phyloP scores from a whole-genome alignment of 2,113 vertebrate species.

The Naja naja region DNA sequence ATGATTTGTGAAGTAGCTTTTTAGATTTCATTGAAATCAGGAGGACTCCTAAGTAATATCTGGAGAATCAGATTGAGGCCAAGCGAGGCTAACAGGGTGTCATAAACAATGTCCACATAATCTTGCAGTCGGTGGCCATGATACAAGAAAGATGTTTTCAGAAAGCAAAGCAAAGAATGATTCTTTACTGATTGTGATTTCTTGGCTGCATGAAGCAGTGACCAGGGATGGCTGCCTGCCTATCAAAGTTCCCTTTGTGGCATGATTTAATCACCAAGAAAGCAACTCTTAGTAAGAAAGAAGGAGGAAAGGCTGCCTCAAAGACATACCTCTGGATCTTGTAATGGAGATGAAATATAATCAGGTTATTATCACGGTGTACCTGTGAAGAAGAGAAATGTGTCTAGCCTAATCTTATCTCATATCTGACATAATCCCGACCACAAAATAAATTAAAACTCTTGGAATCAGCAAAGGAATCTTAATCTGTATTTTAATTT shows the following conservation, averaged over 20 bases:
- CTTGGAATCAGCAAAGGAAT: slow-evolving; percentile 22
- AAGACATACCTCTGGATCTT: slow-evolving; percentile 36
- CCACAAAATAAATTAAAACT: slow-evolving; percentile 59
- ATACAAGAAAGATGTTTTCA: neutral
- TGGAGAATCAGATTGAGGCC: neutral
- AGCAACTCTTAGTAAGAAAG: neutral
- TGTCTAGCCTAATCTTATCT: slow-evolving; percentile 47
- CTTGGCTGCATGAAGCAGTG: slow-evolving; percentile 6
- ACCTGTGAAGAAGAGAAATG: slow-evolving; percentile 33
- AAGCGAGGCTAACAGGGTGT: neutral
- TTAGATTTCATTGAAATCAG: neutral
- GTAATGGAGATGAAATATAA: slow-evolving; percentile 31
- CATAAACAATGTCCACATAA: neutral
- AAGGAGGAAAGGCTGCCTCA: slow-evolving; percentile 38
- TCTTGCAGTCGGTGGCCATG: neutral
- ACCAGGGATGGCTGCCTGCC: slow-evolving; percentile 48
- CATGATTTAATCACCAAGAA: slow-evolving; percentile 3
- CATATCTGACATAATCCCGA: slow-evolving; percentile 54
- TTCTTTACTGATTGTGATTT: neutral
- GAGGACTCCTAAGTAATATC: neutral
- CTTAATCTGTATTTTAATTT: slow-evolving; percentile 51
- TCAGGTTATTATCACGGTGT: slow-evolving; percentile 28
- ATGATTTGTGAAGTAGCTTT: neutral
- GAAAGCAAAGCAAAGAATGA: neutral
- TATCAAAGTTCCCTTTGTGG: slow-evolving; percentile 33